A percentile compares a stretch with the other conserved stretches of the same genome.
phyloP scores from a whole-genome alignment of 37 sponge, comb jelly and placozoan genomes.

The Beroe forskalii region DNA sequence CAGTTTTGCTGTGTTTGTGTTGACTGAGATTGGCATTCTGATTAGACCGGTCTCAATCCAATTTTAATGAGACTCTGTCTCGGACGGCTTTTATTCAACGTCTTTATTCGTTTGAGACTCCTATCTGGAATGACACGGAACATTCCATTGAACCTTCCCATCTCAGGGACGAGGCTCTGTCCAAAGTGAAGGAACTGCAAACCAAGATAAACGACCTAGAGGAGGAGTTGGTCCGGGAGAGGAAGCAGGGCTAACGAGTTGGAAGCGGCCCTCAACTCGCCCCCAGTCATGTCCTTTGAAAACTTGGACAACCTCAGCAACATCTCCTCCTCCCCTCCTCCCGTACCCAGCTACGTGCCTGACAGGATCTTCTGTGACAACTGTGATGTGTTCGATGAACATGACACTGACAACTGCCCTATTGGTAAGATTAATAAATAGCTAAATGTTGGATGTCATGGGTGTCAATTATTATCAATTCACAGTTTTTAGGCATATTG shows the following conservation, averaged over 20 bases:
- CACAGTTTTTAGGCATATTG: too few species aligned
- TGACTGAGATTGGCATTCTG: too few species aligned
- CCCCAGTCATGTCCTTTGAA: constrained; percentile 47
- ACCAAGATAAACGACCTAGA: constrained; percentile 60
- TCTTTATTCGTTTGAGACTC: too few species aligned
- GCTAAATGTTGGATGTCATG: too few species aligned
- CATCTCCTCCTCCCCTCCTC: neutral
- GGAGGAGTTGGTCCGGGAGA: constrained; percentile 40
- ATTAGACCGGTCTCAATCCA: too few species aligned
- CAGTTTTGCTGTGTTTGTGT: too few species aligned
- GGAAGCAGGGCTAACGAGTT: constrained; percentile 11
- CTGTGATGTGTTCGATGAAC: constrained; percentile 94
- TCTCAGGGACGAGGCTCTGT: constrained; percentile 40
- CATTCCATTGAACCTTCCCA: neutral
- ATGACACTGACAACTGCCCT: constrained; percentile 96
- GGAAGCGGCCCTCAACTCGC: constrained; percentile 33
- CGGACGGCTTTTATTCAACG: too few species aligned
- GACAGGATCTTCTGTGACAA: constrained; percentile 92
- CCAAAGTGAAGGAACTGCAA: constrained; percentile 37
- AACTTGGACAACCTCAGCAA: constrained; percentile 52
- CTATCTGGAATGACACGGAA: too few species aligned
- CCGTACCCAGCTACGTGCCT: constrained; percentile 65
- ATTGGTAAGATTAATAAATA: constrained; percentile 42
- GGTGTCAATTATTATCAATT: too few species aligned
- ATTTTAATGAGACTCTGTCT: too few species aligned